Evolutionary conservation across 2,888 invertebrate genomes (phyloP), one percentile per base, ranked within the genome.

Genomic region (Criorhina ranunculi): DNA sequence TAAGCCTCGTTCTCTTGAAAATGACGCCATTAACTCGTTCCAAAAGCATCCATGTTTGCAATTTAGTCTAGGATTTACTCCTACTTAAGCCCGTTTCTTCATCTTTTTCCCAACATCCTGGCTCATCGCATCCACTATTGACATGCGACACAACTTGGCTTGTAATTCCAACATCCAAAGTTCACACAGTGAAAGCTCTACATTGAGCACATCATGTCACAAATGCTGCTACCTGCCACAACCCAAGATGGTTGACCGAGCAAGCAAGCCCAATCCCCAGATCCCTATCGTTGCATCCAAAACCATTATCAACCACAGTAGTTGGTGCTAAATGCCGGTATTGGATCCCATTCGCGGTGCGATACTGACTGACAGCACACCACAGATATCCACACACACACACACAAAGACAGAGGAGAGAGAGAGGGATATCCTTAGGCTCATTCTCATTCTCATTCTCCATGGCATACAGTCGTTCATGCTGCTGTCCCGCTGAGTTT

Each of bases 311-410:
- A 59, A 53, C 67, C 49, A n/a, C 66, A 57, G 17, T 24, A 31
- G 69, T 35, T 42, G 51, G 51, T 19, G 9, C 33, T 35, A 35
- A 17, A 37, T 66, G 40, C 12, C 62, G 44, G n/a, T 19, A 46
- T 51, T 37, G 59, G 33, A n/a, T 57, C 29, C 57, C 49, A 67
- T 55, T 60, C 67, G 57, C 53, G 49, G 83, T 85, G 85, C 80
- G 66, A 80, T 85, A 80, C 76, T 80, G 85, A 85, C 66, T 80
- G 85, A 85, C 80, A 76, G 64, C 40, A 51, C 40, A 51, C 40
- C 51, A 42, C 42, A 51, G 24, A 59, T 35, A 57, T 62, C n/a
- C 46, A 31, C 7, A 33, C 11, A 17, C n/a, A 51, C n/a, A 44
- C 46, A n/a, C 35, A 42, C 12, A 66, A 29, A 24, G 24, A 24